These are phyloP conservation scores for Hoplodrina blanda DNA, from an alignment of 2,888 invertebrate genomes.

Conservation along the genomic window DNA sequence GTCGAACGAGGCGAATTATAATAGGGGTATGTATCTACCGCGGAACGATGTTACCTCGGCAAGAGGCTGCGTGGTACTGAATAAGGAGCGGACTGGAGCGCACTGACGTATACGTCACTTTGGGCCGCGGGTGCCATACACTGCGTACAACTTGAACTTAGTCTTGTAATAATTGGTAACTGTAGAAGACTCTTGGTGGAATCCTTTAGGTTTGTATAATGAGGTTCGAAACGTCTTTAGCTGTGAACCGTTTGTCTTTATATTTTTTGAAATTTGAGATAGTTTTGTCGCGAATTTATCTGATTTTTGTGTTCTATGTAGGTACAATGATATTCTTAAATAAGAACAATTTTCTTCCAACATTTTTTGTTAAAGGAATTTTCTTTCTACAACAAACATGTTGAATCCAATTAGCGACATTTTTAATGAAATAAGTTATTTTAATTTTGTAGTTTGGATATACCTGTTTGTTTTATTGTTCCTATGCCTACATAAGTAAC, in stretches of 20 bases:
- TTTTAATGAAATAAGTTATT: neutral
- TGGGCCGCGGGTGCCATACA: conserved; percentile 70
- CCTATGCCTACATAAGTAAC: neutral
- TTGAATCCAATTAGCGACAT: neutral
- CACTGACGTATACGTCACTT: conserved; percentile 77
- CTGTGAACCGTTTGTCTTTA: neutral
- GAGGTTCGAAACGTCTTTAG: conserved; percentile 25
- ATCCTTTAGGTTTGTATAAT: conserved; percentile 37
- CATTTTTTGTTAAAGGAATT: no score
- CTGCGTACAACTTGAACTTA: conserved; percentile 69
- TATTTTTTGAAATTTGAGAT: neutral
- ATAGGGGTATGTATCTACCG: conserved; percentile 53
- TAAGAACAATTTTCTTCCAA: no score
- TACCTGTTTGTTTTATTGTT: neutral
- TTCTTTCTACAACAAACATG: no score
- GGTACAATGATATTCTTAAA: neutral
- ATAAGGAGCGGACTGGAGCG: conserved; percentile 77
- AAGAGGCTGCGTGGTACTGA: conserved; percentile 88
- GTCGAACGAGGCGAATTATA: conserved; percentile 51
- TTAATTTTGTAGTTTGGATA: neutral
- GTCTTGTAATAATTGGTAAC: conserved; percentile 49
- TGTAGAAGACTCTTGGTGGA: conserved; percentile 43
- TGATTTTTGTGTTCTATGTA: neutral
- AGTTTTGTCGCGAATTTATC: conserved; percentile 6
- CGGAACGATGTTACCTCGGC: conserved; percentile 73